These are phyloP conservation scores for Tetheella fluctuosa DNA, from an alignment of 2,888 invertebrate genomes.

Conservation along the genomic window DNA sequence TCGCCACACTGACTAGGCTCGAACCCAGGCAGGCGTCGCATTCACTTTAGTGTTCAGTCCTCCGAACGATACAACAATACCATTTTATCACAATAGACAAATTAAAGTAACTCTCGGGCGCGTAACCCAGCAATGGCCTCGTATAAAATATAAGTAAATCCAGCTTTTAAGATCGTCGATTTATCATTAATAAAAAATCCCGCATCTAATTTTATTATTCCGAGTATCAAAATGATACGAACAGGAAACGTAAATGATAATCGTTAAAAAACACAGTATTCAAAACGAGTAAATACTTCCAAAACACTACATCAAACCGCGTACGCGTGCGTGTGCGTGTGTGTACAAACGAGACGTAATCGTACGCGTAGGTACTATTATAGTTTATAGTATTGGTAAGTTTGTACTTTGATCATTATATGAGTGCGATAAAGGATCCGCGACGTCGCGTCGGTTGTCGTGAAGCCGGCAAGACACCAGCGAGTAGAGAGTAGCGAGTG, in stretches of 20 bases:
- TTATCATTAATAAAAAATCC: conserved; percentile 26
- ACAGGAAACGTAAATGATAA: conserved; percentile 9
- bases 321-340: no score
- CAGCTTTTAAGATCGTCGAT: no score
- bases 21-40: conserved; percentile 13
- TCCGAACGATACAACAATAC: conserved; percentile 45
- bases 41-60: conserved; percentile 35
- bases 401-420: conserved; percentile 53
- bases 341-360: not conserved
- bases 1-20: conserved; percentile 11
- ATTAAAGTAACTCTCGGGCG: conserved; percentile 48
- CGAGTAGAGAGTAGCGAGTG: no score
- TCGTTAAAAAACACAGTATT: conserved; percentile 41
- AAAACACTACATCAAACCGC: conserved; percentile 51
- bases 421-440: conserved; percentile 47
- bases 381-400: conserved; percentile 23
- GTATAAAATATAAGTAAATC: conserved; percentile 28
- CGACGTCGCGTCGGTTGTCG: conserved; percentile 25
- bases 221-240: conserved; percentile 29
- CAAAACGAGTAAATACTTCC: conserved; percentile 66
- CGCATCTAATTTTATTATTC: conserved; percentile 26
- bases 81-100: conserved; percentile 54
- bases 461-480: no score
- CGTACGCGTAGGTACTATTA: conserved; percentile 8
- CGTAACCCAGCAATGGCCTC: conserved; percentile 53